Base-by-base conservation (phyloP, 30 jellyfish, hydroid and myxozoan species). In the Clytia hemisphaerica region DNA sequence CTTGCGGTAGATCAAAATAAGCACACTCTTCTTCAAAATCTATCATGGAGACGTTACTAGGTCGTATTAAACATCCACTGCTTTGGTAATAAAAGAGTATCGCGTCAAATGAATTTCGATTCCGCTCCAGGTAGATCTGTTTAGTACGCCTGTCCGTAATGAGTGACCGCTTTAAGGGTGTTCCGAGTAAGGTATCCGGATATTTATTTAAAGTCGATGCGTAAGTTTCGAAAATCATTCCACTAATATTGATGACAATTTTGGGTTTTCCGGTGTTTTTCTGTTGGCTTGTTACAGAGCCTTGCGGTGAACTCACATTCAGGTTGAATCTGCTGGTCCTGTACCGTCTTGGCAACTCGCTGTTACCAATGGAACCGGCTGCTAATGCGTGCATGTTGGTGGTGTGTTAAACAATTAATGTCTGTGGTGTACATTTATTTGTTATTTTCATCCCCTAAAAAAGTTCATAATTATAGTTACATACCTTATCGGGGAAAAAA, bases 91-190 rank as follows among this genome's bases (percentile, higher is more conserved):
- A 70, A 30, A 70, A 70, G 14, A 70, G 58, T 29, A 70, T 70
- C 4, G 82, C 76, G 48, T 70, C 82, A 36, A 70, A 70, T 37
- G 82, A 50, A 19, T 30, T 34, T n/a, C 76, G 82, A 70, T 38
- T 70, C 32, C 82, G 29, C 34, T 66, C 44, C 21, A 47, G 30
- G 27, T 47, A 47, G 19, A 38, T 38, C 24, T 18, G 31, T 10
- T 22, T 30, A 4, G 32, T 49, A 28, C 37, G n/a, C 15, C n/a
- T 24, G 37, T 49, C 28, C 21, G 28, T 16, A 4, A 46, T 21
- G 4, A 29, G 16, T 4, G 77, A 9, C 27, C 82, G 54, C 30
- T 70, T 48, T 26, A 18, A 15, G 26, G 25, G 19, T 22, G 71
- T 25, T 33, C 82, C 82, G 14, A 70, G 35, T 35, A 70, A 18